Conservation (phyloP, 2,797 vertebrate species). For the Chaenodraco wilsoni region DNA sequence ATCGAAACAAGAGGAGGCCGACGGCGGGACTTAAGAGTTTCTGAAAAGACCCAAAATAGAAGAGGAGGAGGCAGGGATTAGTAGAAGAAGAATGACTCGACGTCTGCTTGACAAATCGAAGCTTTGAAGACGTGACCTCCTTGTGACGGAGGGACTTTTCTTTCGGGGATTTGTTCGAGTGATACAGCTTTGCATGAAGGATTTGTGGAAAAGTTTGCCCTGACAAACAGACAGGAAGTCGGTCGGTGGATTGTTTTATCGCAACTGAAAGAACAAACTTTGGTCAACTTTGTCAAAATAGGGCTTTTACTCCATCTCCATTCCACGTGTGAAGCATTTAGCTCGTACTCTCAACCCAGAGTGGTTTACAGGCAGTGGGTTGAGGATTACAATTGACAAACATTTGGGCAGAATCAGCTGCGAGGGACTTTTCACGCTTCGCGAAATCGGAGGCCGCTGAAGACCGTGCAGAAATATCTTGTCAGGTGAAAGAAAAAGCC, state of each 20-base stretch:
- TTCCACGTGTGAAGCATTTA: constrained; percentile 27
- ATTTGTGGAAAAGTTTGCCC: neutral
- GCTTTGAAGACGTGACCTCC: constrained; percentile 9
- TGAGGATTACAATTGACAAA: no score
- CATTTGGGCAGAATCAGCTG: neutral
- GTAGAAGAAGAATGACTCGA: constrained; percentile 21
- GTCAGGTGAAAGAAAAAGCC: neutral
- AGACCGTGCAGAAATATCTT: neutral
- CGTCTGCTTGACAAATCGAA: constrained; percentile 12
- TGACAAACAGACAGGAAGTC: no score
- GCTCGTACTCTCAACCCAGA: constrained; percentile 18
- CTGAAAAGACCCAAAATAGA: constrained; percentile 27
- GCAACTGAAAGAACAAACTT: no score
- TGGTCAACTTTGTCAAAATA: neutral
- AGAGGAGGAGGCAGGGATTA: constrained; percentile 40
- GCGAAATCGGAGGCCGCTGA: neutral
- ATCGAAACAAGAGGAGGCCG: constrained; percentile 18
- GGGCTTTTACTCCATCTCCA: constrained; percentile 31
- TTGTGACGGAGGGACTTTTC: neutral
- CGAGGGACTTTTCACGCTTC: neutral
- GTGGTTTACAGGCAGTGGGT: constrained; percentile 19
- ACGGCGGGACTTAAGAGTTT: constrained; percentile 20
- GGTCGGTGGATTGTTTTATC: no score
- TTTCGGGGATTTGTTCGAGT: neutral
- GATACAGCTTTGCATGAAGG: neutral